Percentiles rank a stretch among this genome's conserved stretches.
Evolutionary conservation across 2,797 vertebrate species (phyloP).

Genomic region (Pangasius krempfi): DNA sequence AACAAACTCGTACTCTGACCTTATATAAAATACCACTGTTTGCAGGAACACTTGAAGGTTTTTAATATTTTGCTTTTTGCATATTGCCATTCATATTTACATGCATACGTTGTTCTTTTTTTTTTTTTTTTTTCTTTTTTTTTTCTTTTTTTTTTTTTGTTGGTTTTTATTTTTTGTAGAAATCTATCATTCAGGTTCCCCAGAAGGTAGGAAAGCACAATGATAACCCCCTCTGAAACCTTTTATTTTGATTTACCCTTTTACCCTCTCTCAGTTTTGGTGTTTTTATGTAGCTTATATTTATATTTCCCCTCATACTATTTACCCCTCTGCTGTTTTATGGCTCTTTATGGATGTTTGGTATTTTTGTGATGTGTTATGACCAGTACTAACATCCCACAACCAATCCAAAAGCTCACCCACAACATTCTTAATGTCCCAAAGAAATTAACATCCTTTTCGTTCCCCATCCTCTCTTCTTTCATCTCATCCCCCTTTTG

Average conservation of each 20-base stretch:
- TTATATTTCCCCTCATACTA: slow-evolving; percentile 64
- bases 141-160: slow-evolving; percentile 4
- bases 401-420: slow-evolving; percentile 65
- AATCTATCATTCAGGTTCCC: slow-evolving; percentile 98
- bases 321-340: slow-evolving; percentile 43
- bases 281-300: slow-evolving; percentile 72
- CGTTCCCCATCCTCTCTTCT: slow-evolving; percentile 53
- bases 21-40: slow-evolving; percentile 18
- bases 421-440: slow-evolving; percentile 64
- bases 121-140: slow-evolving; percentile 30
- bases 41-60: slow-evolving; percentile 28
- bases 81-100: slow-evolving; percentile 46
- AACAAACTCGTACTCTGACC: slow-evolving; percentile 8
- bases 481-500: slow-evolving; percentile 46
- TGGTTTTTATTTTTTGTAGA: slow-evolving; percentile 88
- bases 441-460: slow-evolving; percentile 65
- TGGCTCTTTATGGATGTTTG: slow-evolving; percentile 61
- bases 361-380: slow-evolving; percentile 71
- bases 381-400: slow-evolving; percentile 69
- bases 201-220: slow-evolving; percentile 93
- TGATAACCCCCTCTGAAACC: slow-evolving; percentile 63
- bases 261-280: slow-evolving; percentile 63
- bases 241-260: slow-evolving; percentile 61
- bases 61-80: slow-evolving; percentile 11
- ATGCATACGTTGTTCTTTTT: slow-evolving; percentile 35